Base-by-base conservation (phyloP, 2,888 invertebrate genomes). In the Belgica antarctica region DNA sequence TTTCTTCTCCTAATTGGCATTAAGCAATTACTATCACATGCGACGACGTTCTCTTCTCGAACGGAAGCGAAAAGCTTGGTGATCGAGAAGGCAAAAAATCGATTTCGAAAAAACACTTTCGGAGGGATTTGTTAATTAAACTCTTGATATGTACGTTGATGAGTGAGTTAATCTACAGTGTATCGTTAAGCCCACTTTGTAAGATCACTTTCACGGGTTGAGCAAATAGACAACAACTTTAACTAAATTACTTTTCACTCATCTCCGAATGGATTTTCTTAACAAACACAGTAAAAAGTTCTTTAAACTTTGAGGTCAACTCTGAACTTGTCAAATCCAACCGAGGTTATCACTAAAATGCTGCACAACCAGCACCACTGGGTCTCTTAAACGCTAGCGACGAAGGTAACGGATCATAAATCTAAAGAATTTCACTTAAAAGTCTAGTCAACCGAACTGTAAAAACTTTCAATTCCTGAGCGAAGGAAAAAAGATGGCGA, bases 401-500 rank as follows among this genome's bases (percentile, higher is more conserved):
- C n/a, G n/a, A n/a, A n/a, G n/a, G n/a, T n/a, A n/a, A n/a, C n/a
- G n/a, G 15, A 41, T 41, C 31, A n/a, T 5, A 41, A 5, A n/a
- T 41, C 10, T 41, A 41, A 41, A 10, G 3, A 41, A 41, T 10
- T 41, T 41, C 41, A 41, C 52, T 59, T 59, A 59, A 17, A n/a
- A 27, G 22, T 59, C 8, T 24, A 24, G 17, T 7, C 3, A 46
- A 46, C 3, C 17, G 4, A 46, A 46, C 22, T 25, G 15, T 10
- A 62, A 36, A 62, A 36, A 22, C 34, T 46, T 65, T 25, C 65
- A 47, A 65, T 28, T 65, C 24, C 47, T 27, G 10, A 28, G 65
- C 47, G 25, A 27, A 25, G 46, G 65, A 65, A 65, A 65, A 65
- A 65, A 65, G 65, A 65, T 65, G 65, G 65, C 65, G 65, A 65